Percentiles rank a stretch among this genome's conserved stretches.
phyloP scores from a whole-genome alignment of 2,888 invertebrate genomes.

The Agrilus mali region DNA sequence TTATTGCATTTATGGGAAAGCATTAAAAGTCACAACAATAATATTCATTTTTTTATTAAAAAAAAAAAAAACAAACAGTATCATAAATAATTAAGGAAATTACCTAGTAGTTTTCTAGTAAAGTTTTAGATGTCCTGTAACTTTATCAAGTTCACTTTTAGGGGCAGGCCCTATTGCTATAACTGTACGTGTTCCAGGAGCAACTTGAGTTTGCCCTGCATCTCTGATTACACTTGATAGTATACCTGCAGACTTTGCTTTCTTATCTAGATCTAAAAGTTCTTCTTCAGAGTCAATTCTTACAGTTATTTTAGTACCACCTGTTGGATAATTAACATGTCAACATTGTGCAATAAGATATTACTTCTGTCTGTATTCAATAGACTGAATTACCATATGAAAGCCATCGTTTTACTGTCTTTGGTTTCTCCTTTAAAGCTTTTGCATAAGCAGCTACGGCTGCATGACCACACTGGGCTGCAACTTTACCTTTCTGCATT shows the following conservation, averaged over 20 bases:
- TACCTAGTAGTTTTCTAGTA: conserved; percentile 38
- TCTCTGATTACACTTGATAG: conserved; percentile 68
- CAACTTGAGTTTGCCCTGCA: conserved; percentile 89
- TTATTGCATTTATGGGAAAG: too few species aligned
- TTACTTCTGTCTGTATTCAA: not conserved
- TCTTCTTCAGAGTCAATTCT: conserved; percentile 67
- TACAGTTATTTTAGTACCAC: conserved; percentile 81
- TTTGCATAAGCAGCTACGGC: conserved; percentile 76
- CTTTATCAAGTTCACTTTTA: conserved; percentile 58
- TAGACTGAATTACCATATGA: conserved; percentile 14
- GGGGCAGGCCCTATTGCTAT: conserved; percentile 88
- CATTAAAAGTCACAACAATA: not conserved
- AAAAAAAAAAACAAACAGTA: not conserved
- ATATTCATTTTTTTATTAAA: not conserved
- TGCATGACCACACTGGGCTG: conserved; percentile 92
- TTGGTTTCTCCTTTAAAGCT: conserved; percentile 47
- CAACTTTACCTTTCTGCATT: conserved; percentile 93
- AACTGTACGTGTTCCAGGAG: conserved; percentile 78
- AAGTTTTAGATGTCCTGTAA: conserved; percentile 81
- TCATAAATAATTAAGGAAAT: not conserved
- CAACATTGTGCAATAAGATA: not conserved
- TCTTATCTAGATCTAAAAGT: conserved; percentile 52
- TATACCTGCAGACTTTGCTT: conserved; percentile 58
- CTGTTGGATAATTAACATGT: conserved; percentile 14
- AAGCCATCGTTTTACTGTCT: conserved; percentile 45